Evolutionary conservation across 30 jellyfish, hydroid and myxozoan species (phyloP), one percentile per base, ranked within the genome.

Genomic region (Aurelia coerulea): DNA sequence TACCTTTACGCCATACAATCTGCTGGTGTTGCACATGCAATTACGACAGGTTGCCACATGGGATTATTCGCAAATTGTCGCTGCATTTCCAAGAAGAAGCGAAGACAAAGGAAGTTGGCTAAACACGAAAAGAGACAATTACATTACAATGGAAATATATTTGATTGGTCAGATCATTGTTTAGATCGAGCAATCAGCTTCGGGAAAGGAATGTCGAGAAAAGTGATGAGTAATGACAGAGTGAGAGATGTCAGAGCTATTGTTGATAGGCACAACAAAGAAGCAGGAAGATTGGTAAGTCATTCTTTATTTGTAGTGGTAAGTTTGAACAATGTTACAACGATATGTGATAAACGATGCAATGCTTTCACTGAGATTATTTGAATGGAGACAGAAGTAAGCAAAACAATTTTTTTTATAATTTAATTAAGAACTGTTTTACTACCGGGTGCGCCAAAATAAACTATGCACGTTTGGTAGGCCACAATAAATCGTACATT

Each of bases 261-360:
- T 4, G 88, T 90, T 52, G 97, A 90, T 64, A 51, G 83, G 34
- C 97, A 90, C 73, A 90, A 90, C 74, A 90, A 90, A 60, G 94
- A 90, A 53, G 92, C 97, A 13, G 97, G 97, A 11, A 65, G 97
- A 81, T 86, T 75, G 83, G 95, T 84, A 46, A 85, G 96, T 79
- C 60, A 79, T 35, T 51, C n/a, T 68, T 50, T 50, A 81, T 39
- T 15, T 65, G 37, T 42, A 62, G 80, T 66, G 78, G 88, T 70
- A 17, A 46, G 56, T 7, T 37, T 42, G 53, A 42, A 42, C 53
- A 42, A 42, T 9, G 14, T 46, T 46, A 13, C 14, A 46, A 46
- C 12, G 51, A 46, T 46, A 9, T 14, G 2, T 46, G 56, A 46
- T 46, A 46, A 46, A 46, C 13, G 2, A 4, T 8, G 56, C 15